phyloP scores from a whole-genome alignment of 1,140 invertebrate species.

The Cyrtorhinus lividipennis region DNA sequence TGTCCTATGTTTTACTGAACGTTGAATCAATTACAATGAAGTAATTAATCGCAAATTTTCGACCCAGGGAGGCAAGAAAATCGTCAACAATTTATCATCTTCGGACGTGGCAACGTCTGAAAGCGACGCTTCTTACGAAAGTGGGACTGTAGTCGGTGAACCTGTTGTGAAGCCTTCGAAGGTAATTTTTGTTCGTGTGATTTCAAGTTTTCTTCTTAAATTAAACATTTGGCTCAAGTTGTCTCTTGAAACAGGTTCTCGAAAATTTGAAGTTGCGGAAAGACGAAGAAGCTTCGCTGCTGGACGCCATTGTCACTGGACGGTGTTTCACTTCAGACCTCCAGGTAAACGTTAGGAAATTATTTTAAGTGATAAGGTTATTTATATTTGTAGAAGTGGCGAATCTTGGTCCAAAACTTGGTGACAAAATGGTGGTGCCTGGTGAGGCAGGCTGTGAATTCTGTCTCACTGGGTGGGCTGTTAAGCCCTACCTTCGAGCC shows the following conservation, averaged over 20 bases:
- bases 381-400: too few relatives aligned
- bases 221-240: background rate
- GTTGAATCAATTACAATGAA: too few relatives aligned
- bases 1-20: too few relatives aligned
- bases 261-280: background rate
- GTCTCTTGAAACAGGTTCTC: background rate
- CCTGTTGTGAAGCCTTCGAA: conserved; percentile 25
- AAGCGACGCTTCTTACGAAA: conserved; percentile 3
- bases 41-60: too few relatives aligned
- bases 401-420: too few relatives aligned
- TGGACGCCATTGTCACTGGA: conserved; percentile 11
- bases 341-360: too few relatives aligned
- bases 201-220: background rate
- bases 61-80: conserved; percentile 3
- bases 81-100: conserved; percentile 6
- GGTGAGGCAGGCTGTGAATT: too few relatives aligned
- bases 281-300: background rate
- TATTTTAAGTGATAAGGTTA: too few relatives aligned
- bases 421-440: too few relatives aligned
- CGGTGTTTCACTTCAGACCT: conserved; percentile 16
- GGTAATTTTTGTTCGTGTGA: background rate
- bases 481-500: too few relatives aligned
- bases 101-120: background rate
- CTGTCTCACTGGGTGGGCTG: too few relatives aligned
- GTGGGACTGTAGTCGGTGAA: conserved; percentile 20